phyloP scores from a whole-genome alignment of 2,888 invertebrate species.

The Eupsilia transversa region DNA sequence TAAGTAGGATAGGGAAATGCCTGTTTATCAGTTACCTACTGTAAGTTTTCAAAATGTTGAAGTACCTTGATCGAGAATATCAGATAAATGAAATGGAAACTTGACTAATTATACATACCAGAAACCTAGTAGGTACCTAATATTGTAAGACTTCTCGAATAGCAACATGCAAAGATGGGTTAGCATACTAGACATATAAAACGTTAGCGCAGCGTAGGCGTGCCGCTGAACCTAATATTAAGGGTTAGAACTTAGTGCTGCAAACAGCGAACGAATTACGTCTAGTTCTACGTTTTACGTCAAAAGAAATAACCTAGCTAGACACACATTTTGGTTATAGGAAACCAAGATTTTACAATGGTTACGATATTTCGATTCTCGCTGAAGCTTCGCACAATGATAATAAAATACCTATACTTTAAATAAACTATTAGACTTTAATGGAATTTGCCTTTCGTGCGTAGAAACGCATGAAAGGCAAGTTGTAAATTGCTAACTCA shows the following conservation, averaged over 20 bases:
- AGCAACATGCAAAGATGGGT: not conserved
- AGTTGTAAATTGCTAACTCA: not conserved
- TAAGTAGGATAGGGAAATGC: not conserved
- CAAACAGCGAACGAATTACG: not conserved
- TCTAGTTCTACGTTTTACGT: not conserved
- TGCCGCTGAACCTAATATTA: slow-evolving; percentile 13
- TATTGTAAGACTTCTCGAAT: slow-evolving; percentile 5
- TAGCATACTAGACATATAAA: slow-evolving; percentile 18
- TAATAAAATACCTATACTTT: not conserved
- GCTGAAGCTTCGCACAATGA: not conserved
- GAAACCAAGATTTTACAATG: not conserved
- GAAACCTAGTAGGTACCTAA: not conserved
- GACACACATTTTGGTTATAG: not conserved
- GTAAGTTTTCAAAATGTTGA: not conserved
- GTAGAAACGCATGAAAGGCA: not conserved
- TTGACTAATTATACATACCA: not conserved
- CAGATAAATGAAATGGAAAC: not conserved
- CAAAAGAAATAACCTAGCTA: not conserved
- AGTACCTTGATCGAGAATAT: not conserved
- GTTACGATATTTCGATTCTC: not conserved
- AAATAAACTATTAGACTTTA: too few relatives aligned
- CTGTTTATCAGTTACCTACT: not conserved
- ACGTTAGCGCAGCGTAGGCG: slow-evolving; percentile 19
- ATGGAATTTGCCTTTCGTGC: too few relatives aligned
- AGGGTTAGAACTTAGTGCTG: slow-evolving; percentile 5